Percentiles rank a stretch among this genome's conserved stretches.
Evolutionary conservation across 2,888 invertebrate genomes (phyloP).

Genomic region (Lypha dubia): DNA sequence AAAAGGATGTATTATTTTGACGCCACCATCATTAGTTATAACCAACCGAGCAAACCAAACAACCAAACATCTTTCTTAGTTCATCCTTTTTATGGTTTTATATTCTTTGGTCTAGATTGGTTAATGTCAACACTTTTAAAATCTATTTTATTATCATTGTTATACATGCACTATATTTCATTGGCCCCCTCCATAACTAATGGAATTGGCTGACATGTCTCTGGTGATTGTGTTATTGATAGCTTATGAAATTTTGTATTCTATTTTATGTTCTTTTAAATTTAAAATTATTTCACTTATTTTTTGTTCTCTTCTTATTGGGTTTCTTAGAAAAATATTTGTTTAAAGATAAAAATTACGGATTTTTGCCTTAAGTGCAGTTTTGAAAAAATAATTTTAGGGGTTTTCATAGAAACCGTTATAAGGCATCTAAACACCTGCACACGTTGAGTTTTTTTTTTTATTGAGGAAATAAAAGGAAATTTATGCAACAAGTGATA

Average conservation of each 20-base stretch:
- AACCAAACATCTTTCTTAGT: slow-evolving; percentile 24
- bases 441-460: slow-evolving; percentile 1
- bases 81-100: neutral
- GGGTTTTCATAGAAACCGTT: neutral
- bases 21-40: slow-evolving; percentile 69
- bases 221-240: slow-evolving; percentile 43
- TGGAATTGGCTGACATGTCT: slow-evolving; percentile 40
- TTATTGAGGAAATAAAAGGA: slow-evolving; percentile 3
- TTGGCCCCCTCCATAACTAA: slow-evolving; percentile 48
- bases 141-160: slow-evolving; percentile 53
- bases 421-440: slow-evolving; percentile 6
- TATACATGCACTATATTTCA: slow-evolving; percentile 19
- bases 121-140: slow-evolving; percentile 62
- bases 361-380: neutral
- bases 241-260: slow-evolving; percentile 16
- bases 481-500: neutral
- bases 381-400: neutral
- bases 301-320: too few species aligned
- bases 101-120: neutral
- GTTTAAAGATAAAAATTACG: neutral
- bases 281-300: neutral
- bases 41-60: too few species aligned
- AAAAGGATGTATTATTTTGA: slow-evolving; percentile 67
- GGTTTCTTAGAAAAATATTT: slow-evolving; percentile 40
- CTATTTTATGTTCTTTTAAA: slow-evolving; percentile 25